These are phyloP conservation scores for Euura saliciscinereae DNA, from an alignment of 1,140 invertebrate genomes.

Conservation along the genomic window DNA sequence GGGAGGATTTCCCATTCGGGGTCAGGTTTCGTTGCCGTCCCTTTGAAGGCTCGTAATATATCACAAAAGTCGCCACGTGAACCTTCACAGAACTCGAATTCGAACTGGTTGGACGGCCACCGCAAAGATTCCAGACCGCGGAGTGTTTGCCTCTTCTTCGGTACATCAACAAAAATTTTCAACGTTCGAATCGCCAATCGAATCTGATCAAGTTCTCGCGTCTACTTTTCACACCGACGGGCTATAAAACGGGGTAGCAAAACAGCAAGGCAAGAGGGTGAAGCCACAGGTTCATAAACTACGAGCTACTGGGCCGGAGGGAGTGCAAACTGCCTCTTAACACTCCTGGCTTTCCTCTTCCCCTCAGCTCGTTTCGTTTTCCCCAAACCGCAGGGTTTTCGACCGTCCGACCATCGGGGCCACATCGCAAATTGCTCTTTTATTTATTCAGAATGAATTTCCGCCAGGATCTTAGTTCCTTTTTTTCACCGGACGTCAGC, in stretches of 20 bases:
- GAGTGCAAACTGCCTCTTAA: conserved; percentile 39
- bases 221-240: not conserved
- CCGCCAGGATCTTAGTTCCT: not conserved
- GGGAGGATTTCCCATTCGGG: not conserved
- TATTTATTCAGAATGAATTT: conserved; percentile 4
- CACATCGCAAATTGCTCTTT: conserved; percentile 7
- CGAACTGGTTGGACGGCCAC: not conserved
- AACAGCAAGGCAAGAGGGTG: conserved; percentile 10
- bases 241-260: not conserved
- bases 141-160: not conserved
- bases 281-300: conserved; percentile 52
- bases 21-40: conserved; percentile 4
- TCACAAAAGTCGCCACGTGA: not conserved
- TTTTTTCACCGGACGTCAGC: not conserved
- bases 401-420: conserved; percentile 38
- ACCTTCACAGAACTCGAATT: not conserved
- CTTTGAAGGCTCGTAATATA: not conserved
- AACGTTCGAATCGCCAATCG: not conserved
- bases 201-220: not conserved
- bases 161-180: too few species aligned
- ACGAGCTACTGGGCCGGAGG: conserved; percentile 33
- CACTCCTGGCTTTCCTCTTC: conserved; percentile 16
- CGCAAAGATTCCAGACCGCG: not conserved
- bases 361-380: conserved; percentile 4
- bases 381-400: conserved; percentile 28